A percentile compares a stretch with the other conserved stretches of the same genome.
Evolutionary conservation across 35 echinoderm and acorn worm species (phyloP).

Genomic region (Holothuria glaberrima): DNA sequence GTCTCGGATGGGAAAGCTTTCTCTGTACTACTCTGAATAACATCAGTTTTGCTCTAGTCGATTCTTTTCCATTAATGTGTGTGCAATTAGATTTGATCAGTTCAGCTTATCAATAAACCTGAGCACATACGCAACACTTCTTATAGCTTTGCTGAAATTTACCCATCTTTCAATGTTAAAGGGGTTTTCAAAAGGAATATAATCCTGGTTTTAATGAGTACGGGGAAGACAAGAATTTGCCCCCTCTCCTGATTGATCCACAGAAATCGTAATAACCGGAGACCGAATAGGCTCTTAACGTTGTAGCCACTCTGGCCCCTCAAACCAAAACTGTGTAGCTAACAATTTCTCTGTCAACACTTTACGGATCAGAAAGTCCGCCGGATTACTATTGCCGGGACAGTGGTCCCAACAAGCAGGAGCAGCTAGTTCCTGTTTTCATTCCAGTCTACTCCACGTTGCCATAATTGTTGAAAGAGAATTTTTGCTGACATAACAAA

Average conservation of each 20-base stretch:
- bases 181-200: neutral
- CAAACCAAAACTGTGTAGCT: no score
- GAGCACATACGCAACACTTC: no score
- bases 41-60: neutral
- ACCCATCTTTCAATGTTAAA: neutral
- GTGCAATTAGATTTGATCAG: neutral
- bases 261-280: no score
- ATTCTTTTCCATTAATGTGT: neutral
- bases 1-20: neutral
- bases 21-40: no score
- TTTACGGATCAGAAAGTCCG: neutral
- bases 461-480: conserved; percentile 43
- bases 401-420: conserved; percentile 2
- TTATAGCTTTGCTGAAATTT: conserved; percentile 5
- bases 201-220: neutral
- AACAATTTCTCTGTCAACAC: neutral
- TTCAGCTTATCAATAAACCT: conserved; percentile 6
- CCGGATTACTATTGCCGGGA: conserved; percentile 1
- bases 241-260: no score
- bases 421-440: neutral
- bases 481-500: no score
- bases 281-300: neutral
- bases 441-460: conserved; percentile 10
- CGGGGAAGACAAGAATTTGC: neutral
- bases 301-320: conserved; percentile 6